Base-by-base conservation (phyloP, 2,113 vertebrate species). In the Trochalopteron elliotii region DNA sequence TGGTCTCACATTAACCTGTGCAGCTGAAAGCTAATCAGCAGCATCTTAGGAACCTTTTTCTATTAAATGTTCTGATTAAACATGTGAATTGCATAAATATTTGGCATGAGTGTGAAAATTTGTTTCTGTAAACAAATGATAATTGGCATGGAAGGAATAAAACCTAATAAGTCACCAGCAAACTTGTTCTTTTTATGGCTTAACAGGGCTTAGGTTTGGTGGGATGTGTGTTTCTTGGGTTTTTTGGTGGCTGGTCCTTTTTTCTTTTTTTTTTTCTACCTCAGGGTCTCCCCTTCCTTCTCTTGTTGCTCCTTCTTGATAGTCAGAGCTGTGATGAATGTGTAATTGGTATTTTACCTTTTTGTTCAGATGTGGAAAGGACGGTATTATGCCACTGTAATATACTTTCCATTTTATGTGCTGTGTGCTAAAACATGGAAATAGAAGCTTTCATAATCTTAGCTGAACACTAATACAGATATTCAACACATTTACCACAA, bases 61-160 rank as follows among this genome's bases (percentile, higher is more conserved):
- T 87, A 16, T 55, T 47, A 84, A 88, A 55, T 12, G 1, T 74
- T 92, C 83, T 85, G 47, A 60, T 89, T 92, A 76, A 83, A 85
- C 0, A 1, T 64, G 23, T 83, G 19, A 88, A 67, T 45, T 77
- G 23, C 42, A 59, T 78, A 78, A 92, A 63, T 89, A 80, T 87
- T 90, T 95, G 71, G 10, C 24, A 15, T 11, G 8, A 84, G 6
- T 45, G 33, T 89, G 59, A 83, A 83, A 71, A 75, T 60, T 59
- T 72, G 61, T 84, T 82, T 74, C 39, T 52, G 50, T 81, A 71
- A 94, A 90, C 57, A 87, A 94, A 56, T 63, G 25, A 18, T 78
- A 89, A 88, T 75, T 91, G 57, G 44, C 35, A 64, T 55, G 52
- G 14, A 64, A 82, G 44, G 64, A 74, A 59, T 4, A 59, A 92